A percentile compares a stretch with the other conserved stretches of the same genome.
These are phyloP conservation scores for Phengaris alcon DNA, from an alignment of 2,888 invertebrate species.

Conservation along the genomic window DNA sequence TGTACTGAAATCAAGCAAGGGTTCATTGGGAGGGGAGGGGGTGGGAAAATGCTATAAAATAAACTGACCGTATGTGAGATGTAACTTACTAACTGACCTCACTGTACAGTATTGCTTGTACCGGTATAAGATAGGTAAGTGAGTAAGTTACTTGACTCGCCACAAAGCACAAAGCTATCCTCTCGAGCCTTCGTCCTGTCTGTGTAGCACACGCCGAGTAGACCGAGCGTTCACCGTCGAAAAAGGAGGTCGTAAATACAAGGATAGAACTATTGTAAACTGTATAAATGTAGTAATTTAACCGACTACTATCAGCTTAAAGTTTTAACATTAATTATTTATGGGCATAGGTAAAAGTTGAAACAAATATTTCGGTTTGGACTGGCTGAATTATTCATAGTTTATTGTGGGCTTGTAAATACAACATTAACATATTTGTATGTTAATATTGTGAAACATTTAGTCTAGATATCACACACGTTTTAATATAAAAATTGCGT, in stretches of 20 bases:
- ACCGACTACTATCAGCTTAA: not conserved
- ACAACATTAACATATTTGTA: not conserved
- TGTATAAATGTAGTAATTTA: not conserved
- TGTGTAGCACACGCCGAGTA: not conserved
- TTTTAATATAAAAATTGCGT: too few relatives aligned
- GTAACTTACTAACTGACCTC: too few relatives aligned
- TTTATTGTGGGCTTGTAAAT: not conserved
- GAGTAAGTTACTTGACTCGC: not conserved
- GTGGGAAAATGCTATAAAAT: too few relatives aligned
- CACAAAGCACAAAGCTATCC: constrained; percentile 1
- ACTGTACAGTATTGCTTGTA: too few relatives aligned
- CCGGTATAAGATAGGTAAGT: not conserved
- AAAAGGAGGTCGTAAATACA: too few relatives aligned
- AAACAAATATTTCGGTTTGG: not conserved
- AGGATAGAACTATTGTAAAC: too few relatives aligned
- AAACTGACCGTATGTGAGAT: too few relatives aligned
- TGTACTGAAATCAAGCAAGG: too few relatives aligned
- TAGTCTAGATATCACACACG: too few relatives aligned
- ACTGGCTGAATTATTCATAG: constrained; percentile 1
- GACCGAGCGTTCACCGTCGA: too few relatives aligned
- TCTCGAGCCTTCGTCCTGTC: not conserved
- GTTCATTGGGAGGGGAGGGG: too few relatives aligned
- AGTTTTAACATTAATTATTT: not conserved
- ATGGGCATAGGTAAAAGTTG: constrained; percentile 5
- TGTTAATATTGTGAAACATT: constrained; percentile 1